phyloP scores from a whole-genome alignment of 2,113 vertebrate genomes.

The Thymallus thymallus region DNA sequence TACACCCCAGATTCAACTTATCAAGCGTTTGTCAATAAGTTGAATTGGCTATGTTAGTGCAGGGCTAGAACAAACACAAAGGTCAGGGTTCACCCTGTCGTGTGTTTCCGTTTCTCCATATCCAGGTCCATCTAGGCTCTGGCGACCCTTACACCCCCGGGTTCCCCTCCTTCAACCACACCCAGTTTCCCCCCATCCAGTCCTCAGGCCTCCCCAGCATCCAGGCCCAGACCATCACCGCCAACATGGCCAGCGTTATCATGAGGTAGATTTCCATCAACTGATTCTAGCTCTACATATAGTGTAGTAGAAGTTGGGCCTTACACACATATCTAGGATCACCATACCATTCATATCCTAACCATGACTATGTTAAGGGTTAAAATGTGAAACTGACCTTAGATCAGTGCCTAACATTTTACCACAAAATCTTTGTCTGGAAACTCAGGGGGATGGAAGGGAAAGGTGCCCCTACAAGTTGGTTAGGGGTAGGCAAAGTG shows the following conservation, averaged over 20 bases:
- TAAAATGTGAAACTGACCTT: no score
- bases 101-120: conserved; percentile 2
- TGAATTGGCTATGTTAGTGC: no score
- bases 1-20: no score
- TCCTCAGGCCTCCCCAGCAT: conserved; percentile 91
- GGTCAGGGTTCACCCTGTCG: neutral
- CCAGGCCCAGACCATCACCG: conserved; percentile 84
- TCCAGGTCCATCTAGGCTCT: conserved; percentile 89
- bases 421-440: neutral
- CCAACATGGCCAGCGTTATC: conserved; percentile 53
- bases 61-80: neutral
- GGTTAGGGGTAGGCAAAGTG: conserved; percentile 40
- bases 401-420: neutral
- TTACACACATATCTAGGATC: no score
- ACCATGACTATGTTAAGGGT: no score
- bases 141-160: conserved; percentile 94
- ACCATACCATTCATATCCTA: no score
- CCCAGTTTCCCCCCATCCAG: conserved; percentile 86
- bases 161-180: conserved; percentile 96
- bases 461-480: rapidly evolving
- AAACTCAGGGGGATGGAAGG: conserved; percentile 72
- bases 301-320: no score
- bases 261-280: conserved; percentile 69
- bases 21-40: no score
- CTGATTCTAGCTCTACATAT: neutral